Percentiles rank a stretch among this genome's conserved stretches.
Evolutionary conservation across 1,140 invertebrate species (phyloP).

Genomic region (Cyclina sinensis): DNA sequence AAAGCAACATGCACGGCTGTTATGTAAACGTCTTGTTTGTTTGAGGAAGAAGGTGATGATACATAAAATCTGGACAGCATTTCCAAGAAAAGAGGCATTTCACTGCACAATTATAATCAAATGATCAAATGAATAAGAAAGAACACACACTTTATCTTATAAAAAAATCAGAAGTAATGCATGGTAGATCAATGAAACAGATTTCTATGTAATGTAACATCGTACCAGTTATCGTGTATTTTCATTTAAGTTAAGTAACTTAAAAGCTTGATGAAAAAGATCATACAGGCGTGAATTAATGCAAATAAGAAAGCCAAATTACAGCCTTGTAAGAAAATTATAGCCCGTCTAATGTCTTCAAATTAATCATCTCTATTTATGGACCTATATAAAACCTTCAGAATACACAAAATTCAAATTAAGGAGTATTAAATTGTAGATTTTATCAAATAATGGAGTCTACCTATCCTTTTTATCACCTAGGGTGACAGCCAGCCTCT

Average conservation of each 20-base stretch:
- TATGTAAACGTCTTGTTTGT: too few species aligned
- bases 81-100: too few species aligned
- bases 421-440: constrained; percentile 41
- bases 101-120: too few species aligned
- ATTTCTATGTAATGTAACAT: too few species aligned
- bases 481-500: constrained; percentile 4
- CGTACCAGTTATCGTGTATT: too few species aligned
- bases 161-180: too few species aligned
- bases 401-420: constrained; percentile 39
- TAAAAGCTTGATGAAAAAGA: background rate
- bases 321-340: constrained; percentile 16
- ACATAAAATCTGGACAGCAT: too few species aligned
- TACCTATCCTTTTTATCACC: constrained; percentile 42
- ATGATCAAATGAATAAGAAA: too few species aligned
- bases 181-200: too few species aligned
- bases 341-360: background rate
- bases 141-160: too few species aligned
- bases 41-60: too few species aligned
- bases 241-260: background rate
- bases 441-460: constrained; percentile 55
- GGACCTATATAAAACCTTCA: background rate
- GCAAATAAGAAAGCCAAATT: constrained; percentile 27
- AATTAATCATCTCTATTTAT: constrained; percentile 50
- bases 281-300: background rate
- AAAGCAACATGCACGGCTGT: too few species aligned